These are phyloP conservation scores for Sacculina carcini DNA, from an alignment of 2,888 invertebrate species.

Conservation along the genomic window DNA sequence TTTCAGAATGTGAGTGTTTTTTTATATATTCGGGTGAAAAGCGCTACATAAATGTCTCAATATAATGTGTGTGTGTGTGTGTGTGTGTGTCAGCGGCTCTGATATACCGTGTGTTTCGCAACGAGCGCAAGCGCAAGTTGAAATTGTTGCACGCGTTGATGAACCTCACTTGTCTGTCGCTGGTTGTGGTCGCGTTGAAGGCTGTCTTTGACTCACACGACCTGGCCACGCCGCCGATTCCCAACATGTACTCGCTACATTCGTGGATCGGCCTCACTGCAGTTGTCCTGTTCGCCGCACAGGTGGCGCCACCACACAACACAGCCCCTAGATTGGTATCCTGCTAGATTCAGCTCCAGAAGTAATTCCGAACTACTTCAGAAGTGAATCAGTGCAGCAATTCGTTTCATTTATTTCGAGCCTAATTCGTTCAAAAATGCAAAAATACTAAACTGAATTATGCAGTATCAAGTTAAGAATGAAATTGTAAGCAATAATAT, in stretches of 20 bases:
- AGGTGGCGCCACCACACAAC: constrained; percentile 32
- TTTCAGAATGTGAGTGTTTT: too few species aligned
- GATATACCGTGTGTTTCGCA: constrained; percentile 47
- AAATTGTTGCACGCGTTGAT: constrained; percentile 46
- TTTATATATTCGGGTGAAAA: too few species aligned
- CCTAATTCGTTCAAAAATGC: too few species aligned
- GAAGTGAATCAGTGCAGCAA: too few species aligned
- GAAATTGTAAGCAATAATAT: too few species aligned
- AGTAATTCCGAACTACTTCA: too few species aligned
- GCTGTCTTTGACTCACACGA: constrained; percentile 63
- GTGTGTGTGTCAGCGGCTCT: constrained; percentile 63
- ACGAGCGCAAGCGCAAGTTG: constrained; percentile 38
- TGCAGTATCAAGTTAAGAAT: too few species aligned
- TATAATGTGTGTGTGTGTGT: too few species aligned
- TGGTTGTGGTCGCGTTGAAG: constrained; percentile 39
- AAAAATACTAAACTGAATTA: too few species aligned
- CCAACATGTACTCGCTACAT: constrained; percentile 47
- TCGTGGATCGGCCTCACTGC: constrained; percentile 54
- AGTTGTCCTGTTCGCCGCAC: constrained; percentile 39
- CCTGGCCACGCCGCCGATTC: constrained; percentile 26
- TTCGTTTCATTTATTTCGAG: too few species aligned
- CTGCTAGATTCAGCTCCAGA: too few species aligned
- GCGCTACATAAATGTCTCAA: constrained; percentile 16
- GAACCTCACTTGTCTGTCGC: constrained; percentile 36
- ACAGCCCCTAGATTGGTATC: too few species aligned